Conservation (phyloP, 2,113 vertebrate genomes). For the Pluvialis apricaria region DNA sequence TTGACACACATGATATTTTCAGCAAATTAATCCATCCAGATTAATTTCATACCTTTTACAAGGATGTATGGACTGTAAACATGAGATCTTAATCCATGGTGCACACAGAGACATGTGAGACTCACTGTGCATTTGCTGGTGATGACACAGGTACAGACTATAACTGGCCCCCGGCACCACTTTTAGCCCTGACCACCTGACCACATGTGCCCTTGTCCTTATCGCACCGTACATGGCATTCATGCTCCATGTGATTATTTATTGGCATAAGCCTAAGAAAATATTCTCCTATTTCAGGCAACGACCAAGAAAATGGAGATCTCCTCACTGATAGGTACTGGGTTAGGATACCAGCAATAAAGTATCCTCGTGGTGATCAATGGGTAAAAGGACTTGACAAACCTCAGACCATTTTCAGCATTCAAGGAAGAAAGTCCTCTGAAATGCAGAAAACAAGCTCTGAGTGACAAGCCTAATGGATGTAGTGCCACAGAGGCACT, state of each 20-base stretch:
- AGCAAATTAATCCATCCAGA: not conserved
- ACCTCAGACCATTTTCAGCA: not conserved
- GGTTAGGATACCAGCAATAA: not conserved
- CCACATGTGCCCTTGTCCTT: rapidly evolving
- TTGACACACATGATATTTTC: not conserved
- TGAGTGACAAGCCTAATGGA: not conserved
- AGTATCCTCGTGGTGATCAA: not conserved
- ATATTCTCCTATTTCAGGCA: not conserved
- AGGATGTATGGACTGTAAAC: not conserved
- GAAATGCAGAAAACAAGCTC: not conserved
- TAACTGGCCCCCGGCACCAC: not conserved
- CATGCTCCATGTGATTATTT: not conserved
- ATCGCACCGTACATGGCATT: rapidly evolving
- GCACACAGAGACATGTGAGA: rapidly evolving
- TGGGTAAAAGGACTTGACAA: not conserved
- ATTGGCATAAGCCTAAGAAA: not conserved
- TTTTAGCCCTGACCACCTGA: not conserved
- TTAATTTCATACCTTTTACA: not conserved
- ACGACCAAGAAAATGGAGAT: not conserved
- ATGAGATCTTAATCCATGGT: rapidly evolving
- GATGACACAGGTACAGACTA: not conserved
- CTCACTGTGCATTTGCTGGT: not conserved
- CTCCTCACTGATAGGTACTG: not conserved
- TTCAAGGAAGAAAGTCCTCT: not conserved
- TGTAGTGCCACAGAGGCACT: not conserved